These are phyloP conservation scores for Sesia bembeciformis DNA, from an alignment of 2,888 invertebrate genomes.

Conservation along the genomic window DNA sequence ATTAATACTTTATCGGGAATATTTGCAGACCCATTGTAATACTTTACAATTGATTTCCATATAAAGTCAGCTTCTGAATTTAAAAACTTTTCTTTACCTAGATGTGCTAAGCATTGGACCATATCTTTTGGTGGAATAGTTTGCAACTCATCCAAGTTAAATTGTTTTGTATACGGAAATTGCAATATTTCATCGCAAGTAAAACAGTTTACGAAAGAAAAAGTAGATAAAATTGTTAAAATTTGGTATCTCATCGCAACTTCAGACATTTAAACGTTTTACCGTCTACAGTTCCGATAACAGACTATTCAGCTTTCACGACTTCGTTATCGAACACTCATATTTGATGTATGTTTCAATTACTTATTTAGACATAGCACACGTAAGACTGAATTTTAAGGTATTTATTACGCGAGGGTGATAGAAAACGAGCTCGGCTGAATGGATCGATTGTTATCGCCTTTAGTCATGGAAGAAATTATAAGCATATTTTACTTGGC, in stretches of 20 bases:
- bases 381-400: no score
- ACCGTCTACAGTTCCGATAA: no score
- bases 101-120: constrained; percentile 42
- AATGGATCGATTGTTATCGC: no score
- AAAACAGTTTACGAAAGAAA: neutral
- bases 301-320: no score
- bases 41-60: constrained; percentile 43
- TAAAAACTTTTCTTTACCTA: constrained; percentile 38
- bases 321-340: no score
- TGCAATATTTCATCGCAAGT: neutral
- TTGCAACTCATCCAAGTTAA: constrained; percentile 27
- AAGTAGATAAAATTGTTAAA: neutral
- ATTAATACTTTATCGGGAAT: constrained; percentile 56
- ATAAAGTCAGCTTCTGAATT: constrained; percentile 38
- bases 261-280: no score
- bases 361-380: no score
- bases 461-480: no score
- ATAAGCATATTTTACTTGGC: no score
- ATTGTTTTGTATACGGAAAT: constrained; percentile 6
- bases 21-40: constrained; percentile 37
- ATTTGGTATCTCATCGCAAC: neutral
- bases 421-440: no score
- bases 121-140: constrained; percentile 36
- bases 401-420: no score
- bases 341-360: no score